Percentiles rank a stretch among this genome's conserved stretches.
Evolutionary conservation across 2,113 vertebrate genomes (phyloP).

Genomic region (Cottus gobio): DNA sequence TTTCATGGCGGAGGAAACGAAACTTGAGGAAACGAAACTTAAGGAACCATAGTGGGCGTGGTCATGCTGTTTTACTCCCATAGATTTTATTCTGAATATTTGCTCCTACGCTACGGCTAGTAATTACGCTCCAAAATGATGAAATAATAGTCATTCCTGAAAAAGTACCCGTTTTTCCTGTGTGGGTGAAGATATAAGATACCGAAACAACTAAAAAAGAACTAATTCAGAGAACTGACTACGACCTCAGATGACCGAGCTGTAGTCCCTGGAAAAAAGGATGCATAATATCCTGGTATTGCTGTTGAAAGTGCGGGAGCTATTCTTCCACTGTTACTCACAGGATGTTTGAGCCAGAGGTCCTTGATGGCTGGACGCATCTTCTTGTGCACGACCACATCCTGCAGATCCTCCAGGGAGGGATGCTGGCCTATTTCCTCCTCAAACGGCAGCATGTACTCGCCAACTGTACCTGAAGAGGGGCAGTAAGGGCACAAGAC

Average conservation of each 20-base stretch:
- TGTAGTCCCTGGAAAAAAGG: slow-evolving; percentile 1
- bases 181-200: not conserved
- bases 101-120: too few relatives aligned
- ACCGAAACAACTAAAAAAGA: not conserved
- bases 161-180: too few relatives aligned
- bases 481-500: not conserved
- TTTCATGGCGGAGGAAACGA: too few relatives aligned
- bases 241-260: not conserved
- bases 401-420: slow-evolving; percentile 98
- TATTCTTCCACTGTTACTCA: slow-evolving; percentile 80
- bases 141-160: too few relatives aligned
- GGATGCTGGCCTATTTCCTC: slow-evolving; percentile 98
- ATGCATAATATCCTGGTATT: slow-evolving; percentile 38
- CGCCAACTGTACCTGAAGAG: slow-evolving; percentile 88
- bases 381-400: slow-evolving; percentile 98
- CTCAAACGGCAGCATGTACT: slow-evolving; percentile 98
- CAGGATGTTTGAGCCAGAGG: slow-evolving; percentile 97
- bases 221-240: not conserved
- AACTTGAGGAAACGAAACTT: too few relatives aligned
- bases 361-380: slow-evolving; percentile 96
- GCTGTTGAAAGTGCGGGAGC: not conserved
- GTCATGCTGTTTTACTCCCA: too few relatives aligned
- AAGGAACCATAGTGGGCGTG: too few relatives aligned
- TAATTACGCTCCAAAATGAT: too few relatives aligned
- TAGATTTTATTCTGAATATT: too few relatives aligned